phyloP scores from a whole-genome alignment of 2,888 invertebrate species.

The Apamea sordens region DNA sequence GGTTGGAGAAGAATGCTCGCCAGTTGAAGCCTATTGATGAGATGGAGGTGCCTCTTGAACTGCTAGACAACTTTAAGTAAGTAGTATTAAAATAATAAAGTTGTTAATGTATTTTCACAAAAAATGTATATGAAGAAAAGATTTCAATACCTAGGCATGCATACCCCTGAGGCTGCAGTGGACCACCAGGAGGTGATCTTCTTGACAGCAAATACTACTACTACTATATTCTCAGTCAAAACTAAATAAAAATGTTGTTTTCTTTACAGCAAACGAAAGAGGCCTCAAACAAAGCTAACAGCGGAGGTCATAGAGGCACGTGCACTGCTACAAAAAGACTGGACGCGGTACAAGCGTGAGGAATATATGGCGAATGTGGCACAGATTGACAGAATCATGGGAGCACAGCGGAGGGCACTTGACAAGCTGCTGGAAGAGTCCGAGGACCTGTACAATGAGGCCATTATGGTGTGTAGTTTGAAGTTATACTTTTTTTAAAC shows the following conservation, averaged over 20 bases:
- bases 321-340: slow-evolving; percentile 92
- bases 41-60: slow-evolving; percentile 92
- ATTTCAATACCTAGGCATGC: not conserved
- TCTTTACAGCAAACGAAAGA: slow-evolving; percentile 80
- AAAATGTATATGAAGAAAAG: no score
- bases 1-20: slow-evolving; percentile 94
- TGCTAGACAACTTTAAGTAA: slow-evolving; percentile 91
- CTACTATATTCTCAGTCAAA: not conserved
- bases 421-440: slow-evolving; percentile 95
- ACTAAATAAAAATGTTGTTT: not conserved
- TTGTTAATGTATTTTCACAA: not conserved
- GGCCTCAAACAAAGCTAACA: slow-evolving; percentile 87
- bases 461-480: slow-evolving; percentile 92
- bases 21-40: slow-evolving; percentile 98
- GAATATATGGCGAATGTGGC: slow-evolving; percentile 92
- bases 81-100: not conserved
- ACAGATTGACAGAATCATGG: slow-evolving; percentile 92
- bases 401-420: slow-evolving; percentile 94
- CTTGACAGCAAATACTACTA: not conserved
- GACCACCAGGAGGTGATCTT: not conserved
- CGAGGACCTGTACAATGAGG: slow-evolving; percentile 96
- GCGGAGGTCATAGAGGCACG: slow-evolving; percentile 91
- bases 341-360: slow-evolving; percentile 92
- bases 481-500: not conserved
- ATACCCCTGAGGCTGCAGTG: not conserved